Evolutionary conservation across 2,888 invertebrate species (phyloP).

Genomic region (Spisula solida): DNA sequence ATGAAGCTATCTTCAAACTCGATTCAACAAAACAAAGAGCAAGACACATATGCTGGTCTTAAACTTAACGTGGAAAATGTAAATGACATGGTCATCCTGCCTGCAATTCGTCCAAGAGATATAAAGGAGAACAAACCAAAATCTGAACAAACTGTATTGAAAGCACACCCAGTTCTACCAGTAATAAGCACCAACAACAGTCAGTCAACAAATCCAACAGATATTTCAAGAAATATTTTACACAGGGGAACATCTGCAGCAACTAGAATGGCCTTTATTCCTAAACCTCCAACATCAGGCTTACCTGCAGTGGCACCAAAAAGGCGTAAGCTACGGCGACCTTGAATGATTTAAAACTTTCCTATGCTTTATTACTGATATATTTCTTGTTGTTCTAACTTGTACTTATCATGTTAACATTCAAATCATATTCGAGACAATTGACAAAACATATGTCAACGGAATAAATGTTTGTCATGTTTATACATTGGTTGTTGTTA

Average conservation of each 20-base stretch:
- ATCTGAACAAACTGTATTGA: background rate
- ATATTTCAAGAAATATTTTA: constrained; percentile 4
- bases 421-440: no score
- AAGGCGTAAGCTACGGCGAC: background rate
- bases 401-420: no score
- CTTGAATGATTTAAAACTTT: background rate
- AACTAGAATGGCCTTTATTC: background rate
- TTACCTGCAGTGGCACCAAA: background rate
- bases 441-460: no score
- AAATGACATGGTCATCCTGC: background rate
- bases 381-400: no score
- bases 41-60: background rate
- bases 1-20: background rate
- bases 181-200: background rate
- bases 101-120: background rate
- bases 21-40: background rate
- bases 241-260: constrained; percentile 3
- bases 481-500: no score
- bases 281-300: background rate
- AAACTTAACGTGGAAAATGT: background rate
- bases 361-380: no score
- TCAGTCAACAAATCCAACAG: background rate
- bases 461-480: no score
- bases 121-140: background rate
- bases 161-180: background rate